phyloP scores from a whole-genome alignment of 2,888 invertebrate species.

The Rhamnusium bicolor region DNA sequence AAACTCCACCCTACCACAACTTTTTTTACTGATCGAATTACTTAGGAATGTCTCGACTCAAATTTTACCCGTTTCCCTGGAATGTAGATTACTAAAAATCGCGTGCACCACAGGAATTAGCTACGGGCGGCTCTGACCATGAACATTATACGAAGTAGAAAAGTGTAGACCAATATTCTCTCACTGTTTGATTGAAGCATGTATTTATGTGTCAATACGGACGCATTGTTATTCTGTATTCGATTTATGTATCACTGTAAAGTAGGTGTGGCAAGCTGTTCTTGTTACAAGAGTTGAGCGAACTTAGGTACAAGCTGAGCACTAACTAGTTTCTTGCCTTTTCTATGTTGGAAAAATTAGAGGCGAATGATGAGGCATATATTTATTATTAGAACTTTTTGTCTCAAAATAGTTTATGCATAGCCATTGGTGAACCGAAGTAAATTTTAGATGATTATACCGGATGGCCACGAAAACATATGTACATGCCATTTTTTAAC shows the following conservation, averaged over 20 bases:
- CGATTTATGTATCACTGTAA: slow-evolving; percentile 49
- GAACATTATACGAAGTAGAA: slow-evolving; percentile 10
- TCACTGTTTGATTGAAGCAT: slow-evolving; percentile 25
- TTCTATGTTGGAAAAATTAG: not conserved
- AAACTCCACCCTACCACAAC: not conserved
- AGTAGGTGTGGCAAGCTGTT: slow-evolving; percentile 42
- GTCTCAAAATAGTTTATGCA: not conserved
- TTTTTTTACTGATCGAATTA: not conserved
- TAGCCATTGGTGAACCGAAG: not conserved
- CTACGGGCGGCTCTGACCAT: not conserved
- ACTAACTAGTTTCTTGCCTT: not conserved
- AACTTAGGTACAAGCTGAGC: slow-evolving; percentile 14
- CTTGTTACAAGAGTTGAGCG: slow-evolving; percentile 30
- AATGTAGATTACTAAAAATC: slow-evolving; percentile 5
- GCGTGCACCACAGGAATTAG: not conserved
- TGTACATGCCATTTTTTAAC: too few relatives aligned
- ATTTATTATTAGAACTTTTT: not conserved
- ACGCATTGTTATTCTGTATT: slow-evolving; percentile 45
- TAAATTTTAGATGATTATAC: too few relatives aligned
- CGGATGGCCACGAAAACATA: too few relatives aligned
- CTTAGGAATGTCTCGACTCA: not conserved
- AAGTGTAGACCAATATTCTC: not conserved
- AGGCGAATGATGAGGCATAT: not conserved
- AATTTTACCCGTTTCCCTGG: not conserved
- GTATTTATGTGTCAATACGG: slow-evolving; percentile 41